phyloP scores from a whole-genome alignment of 2,113 vertebrate species.

The Sciurus niger region DNA sequence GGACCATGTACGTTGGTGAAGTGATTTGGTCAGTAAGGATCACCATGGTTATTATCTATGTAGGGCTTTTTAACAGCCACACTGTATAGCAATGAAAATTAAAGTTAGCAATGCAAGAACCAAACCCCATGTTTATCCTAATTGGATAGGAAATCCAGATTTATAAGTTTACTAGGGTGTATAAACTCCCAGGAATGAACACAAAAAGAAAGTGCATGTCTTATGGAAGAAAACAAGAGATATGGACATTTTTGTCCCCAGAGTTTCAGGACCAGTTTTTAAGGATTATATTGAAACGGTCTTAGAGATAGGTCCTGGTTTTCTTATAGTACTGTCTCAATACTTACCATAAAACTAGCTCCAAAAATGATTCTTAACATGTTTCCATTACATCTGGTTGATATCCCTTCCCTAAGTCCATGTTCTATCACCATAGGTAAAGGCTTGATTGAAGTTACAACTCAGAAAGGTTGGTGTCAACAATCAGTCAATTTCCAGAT shows the following conservation, averaged over 20 bases:
- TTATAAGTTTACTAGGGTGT: neutral
- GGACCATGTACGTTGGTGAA: neutral
- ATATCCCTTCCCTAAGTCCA: neutral
- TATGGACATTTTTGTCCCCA: neutral
- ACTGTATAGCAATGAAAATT: neutral
- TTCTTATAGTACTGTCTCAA: neutral
- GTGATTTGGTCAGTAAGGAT: constrained; percentile 9
- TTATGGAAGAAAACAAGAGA: constrained; percentile 14
- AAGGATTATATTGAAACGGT: neutral
- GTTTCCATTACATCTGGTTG: neutral
- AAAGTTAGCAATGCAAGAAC: neutral
- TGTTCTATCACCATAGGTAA: neutral
- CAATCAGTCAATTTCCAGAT: neutral
- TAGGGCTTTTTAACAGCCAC: neutral
- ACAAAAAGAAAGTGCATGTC: neutral
- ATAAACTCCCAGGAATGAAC: neutral
- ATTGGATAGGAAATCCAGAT: neutral
- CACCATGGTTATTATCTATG: neutral
- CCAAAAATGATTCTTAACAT: neutral
- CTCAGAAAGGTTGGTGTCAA: neutral
- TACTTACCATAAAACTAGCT: neutral
- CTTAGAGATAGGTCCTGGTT: neutral
- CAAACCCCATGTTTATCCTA: neutral
- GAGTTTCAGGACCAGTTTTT: neutral
- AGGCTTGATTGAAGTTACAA: neutral